A percentile compares a stretch with the other conserved stretches of the same genome.
Evolutionary conservation across 2,797 vertebrate species (phyloP).

Genomic region (Tarsius wallacei): DNA sequence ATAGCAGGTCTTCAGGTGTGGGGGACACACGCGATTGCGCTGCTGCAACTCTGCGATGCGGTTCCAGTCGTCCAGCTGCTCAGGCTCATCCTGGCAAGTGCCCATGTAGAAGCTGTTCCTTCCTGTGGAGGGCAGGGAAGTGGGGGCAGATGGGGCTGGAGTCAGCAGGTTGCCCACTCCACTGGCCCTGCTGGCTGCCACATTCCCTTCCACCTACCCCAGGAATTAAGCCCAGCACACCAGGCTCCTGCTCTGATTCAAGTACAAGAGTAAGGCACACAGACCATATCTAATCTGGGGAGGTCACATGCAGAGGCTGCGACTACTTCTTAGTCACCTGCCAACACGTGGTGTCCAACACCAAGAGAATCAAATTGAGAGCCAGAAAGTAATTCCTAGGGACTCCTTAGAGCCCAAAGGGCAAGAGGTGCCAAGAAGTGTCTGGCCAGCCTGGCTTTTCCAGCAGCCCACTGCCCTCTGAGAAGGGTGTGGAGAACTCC

Average conservation of each 20-base stretch:
- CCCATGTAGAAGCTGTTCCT: slow-evolving; percentile 89
- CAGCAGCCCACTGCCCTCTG: background rate
- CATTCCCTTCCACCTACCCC: background rate
- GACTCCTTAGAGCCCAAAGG: background rate
- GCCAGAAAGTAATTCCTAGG: background rate
- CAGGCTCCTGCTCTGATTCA: background rate
- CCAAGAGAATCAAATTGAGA: background rate
- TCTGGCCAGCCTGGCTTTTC: background rate
- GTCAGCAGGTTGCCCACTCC: background rate
- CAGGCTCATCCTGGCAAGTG: slow-evolving; percentile 95
- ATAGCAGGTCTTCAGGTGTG: slow-evolving; percentile 97
- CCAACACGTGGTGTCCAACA: background rate
- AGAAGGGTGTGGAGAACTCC: background rate
- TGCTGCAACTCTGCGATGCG: slow-evolving; percentile 96
- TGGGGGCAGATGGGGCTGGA: accelerated
- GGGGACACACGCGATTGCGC: slow-evolving; percentile 94
- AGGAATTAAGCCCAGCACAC: background rate
- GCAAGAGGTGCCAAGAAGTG: background rate
- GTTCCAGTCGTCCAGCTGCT: slow-evolving; percentile 95
- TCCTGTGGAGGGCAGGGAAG: slow-evolving; percentile 64
- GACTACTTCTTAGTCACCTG: background rate
- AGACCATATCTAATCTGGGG: background rate
- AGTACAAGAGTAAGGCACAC: background rate
- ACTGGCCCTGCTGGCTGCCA: background rate
- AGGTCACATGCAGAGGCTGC: background rate